Percentiles rank a stretch among this genome's conserved stretches.
phyloP scores from a whole-genome alignment of 2,113 vertebrate genomes.

The Amphiprion ocellaris region DNA sequence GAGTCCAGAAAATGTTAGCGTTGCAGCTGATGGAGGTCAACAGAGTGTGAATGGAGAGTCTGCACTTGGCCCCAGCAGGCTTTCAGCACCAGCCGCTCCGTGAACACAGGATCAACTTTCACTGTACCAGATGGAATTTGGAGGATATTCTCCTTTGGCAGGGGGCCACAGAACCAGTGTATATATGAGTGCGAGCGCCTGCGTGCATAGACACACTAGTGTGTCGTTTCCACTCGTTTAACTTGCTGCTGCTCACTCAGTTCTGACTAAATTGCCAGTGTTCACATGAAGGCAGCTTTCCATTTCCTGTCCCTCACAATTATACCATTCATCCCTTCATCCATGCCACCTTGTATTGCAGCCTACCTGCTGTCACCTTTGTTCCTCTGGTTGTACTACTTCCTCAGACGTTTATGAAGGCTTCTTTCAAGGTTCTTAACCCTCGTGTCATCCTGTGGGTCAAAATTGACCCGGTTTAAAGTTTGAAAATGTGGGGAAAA shows the following conservation, averaged over 20 bases:
- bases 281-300: conserved; percentile 38
- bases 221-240: conserved; percentile 41
- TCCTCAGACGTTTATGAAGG: conserved; percentile 14
- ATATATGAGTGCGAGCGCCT: neutral
- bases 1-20: conserved; percentile 29
- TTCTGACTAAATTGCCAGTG: conserved; percentile 53
- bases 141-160: conserved; percentile 54
- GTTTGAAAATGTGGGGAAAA: too few relatives aligned
- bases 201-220: neutral
- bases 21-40: conserved; percentile 60
- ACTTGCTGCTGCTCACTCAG: conserved; percentile 38
- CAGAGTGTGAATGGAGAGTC: conserved; percentile 53
- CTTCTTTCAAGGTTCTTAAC: conserved; percentile 7
- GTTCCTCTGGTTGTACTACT: neutral
- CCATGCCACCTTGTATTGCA: neutral
- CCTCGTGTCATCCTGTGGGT: too few relatives aligned
- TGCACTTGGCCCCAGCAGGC: conserved; percentile 42
- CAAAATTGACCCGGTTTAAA: too few relatives aligned
- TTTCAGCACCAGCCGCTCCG: conserved; percentile 32
- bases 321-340: conserved; percentile 19
- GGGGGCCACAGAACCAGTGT: conserved; percentile 22
- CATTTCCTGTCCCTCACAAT: conserved; percentile 46
- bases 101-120: conserved; percentile 56
- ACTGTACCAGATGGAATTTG: conserved; percentile 49
- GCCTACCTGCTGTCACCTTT: conserved; percentile 7